phyloP scores from a whole-genome alignment of 2,888 invertebrate species.

The Agonopterix arenella region DNA sequence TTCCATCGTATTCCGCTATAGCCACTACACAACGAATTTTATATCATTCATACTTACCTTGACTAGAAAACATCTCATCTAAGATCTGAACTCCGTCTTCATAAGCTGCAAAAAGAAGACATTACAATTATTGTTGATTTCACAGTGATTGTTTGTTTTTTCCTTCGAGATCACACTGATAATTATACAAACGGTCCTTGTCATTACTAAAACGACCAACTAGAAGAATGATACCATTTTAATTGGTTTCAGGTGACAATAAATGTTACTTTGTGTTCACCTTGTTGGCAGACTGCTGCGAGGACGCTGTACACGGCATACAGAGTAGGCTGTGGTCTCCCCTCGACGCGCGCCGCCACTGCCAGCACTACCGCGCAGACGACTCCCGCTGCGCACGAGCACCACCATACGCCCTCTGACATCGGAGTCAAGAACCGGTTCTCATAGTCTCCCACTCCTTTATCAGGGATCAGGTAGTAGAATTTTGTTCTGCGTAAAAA shows the following conservation, averaged over 20 bases:
- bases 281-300: conserved; percentile 55
- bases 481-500: conserved; percentile 48
- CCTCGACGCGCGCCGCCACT: conserved; percentile 42
- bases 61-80: conserved; percentile 39
- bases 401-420: conserved; percentile 59
- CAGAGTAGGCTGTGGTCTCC: conserved; percentile 30
- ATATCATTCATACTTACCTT: conserved; percentile 41
- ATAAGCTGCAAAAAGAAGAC: conserved; percentile 43
- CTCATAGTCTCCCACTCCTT: conserved; percentile 56
- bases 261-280: conserved; percentile 20
- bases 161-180: too few species aligned
- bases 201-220: too few species aligned
- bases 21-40: neutral
- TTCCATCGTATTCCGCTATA: neutral
- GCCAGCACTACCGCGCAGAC: conserved; percentile 49
- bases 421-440: conserved; percentile 68
- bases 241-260: too few species aligned
- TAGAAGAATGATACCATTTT: too few species aligned
- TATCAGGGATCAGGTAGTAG: conserved; percentile 56
- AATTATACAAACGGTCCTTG: too few species aligned
- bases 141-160: neutral
- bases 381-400: conserved; percentile 32
- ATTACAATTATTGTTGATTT: neutral
- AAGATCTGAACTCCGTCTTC: conserved; percentile 46
- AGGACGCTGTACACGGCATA: conserved; percentile 34